Evolutionary conservation across 2,888 invertebrate genomes (phyloP).

Genomic region (Venustoraphidia nigricollis): DNA sequence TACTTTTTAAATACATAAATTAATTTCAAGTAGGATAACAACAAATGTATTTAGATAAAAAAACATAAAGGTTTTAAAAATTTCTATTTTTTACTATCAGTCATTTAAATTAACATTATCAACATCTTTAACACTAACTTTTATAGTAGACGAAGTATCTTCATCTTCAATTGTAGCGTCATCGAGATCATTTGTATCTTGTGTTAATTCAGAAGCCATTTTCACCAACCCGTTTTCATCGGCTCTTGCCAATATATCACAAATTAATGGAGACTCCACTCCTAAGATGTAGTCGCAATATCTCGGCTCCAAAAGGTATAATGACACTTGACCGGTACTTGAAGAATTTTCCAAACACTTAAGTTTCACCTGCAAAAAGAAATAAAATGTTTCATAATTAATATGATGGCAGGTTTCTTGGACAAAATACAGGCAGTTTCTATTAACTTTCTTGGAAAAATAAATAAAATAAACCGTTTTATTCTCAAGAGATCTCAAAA

Average conservation of each 20-base stretch:
- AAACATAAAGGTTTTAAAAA: no score
- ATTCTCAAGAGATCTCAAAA: no score
- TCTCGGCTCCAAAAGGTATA: slow-evolving; percentile 81
- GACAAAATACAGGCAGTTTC: no score
- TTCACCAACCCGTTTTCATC: slow-evolving; percentile 63
- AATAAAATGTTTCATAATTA: not conserved
- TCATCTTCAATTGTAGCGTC: slow-evolving; percentile 4
- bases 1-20: no score
- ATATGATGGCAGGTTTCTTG: no score
- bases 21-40: no score
- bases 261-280: slow-evolving; percentile 86
- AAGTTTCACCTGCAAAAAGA: slow-evolving; percentile 40
- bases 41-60: no score
- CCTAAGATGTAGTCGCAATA: slow-evolving; percentile 88
- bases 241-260: slow-evolving; percentile 65
- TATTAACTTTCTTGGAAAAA: no score
- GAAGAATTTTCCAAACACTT: slow-evolving; percentile 57
- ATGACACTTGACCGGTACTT: slow-evolving; percentile 66
- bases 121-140: slow-evolving; percentile 7
- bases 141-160: slow-evolving; percentile 4
- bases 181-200: slow-evolving; percentile 14
- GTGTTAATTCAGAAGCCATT: slow-evolving; percentile 12
- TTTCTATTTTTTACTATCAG: no score
- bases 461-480: no score
- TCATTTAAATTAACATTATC: slow-evolving; percentile 1